Percentiles rank a stretch among this genome's conserved stretches.
Evolutionary conservation across 2,888 invertebrate genomes (phyloP).

Genomic region (Apamea epomidion): DNA sequence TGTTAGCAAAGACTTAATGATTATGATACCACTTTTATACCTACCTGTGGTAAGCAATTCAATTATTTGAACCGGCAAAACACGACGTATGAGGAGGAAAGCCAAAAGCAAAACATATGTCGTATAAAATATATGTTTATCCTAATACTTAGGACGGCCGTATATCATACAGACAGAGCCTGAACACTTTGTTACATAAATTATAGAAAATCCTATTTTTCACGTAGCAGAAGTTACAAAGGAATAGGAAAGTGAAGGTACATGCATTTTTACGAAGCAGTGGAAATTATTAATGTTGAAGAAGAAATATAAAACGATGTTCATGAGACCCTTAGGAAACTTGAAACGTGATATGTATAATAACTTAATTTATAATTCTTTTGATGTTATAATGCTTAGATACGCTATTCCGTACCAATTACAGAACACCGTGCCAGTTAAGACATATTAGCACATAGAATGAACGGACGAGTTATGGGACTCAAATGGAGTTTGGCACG

Average conservation of each 20-base stretch:
- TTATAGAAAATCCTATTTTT: constrained; percentile 60
- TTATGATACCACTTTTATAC: neutral
- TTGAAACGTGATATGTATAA: neutral
- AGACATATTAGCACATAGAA: neutral
- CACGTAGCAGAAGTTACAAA: constrained; percentile 32
- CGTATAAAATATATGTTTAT: constrained; percentile 46
- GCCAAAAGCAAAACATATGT: constrained; percentile 35
- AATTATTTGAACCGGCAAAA: neutral
- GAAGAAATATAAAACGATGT: neutral
- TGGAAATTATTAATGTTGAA: neutral
- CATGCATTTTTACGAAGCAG: constrained; percentile 13
- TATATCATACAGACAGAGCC: constrained; percentile 43
- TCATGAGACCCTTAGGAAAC: neutral
- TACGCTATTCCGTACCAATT: neutral
- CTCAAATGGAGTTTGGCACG: neutral
- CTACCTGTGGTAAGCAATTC: neutral
- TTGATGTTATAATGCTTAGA: neutral
- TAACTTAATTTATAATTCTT: constrained; percentile 2
- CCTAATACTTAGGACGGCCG: constrained; percentile 33
- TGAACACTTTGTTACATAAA: constrained; percentile 64
- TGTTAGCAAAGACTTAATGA: neutral
- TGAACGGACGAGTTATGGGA: neutral
- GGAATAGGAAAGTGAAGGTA: constrained; percentile 26
- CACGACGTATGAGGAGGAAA: neutral
- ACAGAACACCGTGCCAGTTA: neutral